Conservation (phyloP, 2,888 invertebrate genomes). For the Standfussiana lucernea region DNA sequence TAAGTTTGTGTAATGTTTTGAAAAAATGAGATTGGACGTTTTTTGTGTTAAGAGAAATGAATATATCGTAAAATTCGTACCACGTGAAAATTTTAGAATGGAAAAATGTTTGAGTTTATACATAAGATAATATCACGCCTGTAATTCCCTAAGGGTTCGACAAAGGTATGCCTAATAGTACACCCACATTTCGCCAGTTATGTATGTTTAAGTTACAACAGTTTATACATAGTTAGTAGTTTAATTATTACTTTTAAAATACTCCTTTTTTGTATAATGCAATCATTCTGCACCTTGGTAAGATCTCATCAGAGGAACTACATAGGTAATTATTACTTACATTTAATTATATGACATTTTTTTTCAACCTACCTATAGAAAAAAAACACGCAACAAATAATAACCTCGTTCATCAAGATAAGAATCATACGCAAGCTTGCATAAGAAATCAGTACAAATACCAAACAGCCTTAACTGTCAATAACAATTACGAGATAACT, state of each 20-base stretch:
- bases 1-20: conserved; percentile 35
- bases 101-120: no score
- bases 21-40: conserved; percentile 3
- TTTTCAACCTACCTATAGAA: neutral
- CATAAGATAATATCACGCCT: no score
- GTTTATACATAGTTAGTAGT: no score
- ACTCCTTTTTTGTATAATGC: no score
- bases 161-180: no score
- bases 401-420: conserved; percentile 26
- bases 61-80: neutral
- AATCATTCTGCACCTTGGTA: neutral
- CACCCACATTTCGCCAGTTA: no score
- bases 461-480: conserved; percentile 40
- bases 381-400: conserved; percentile 29
- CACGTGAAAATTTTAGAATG: neutral
- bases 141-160: no score
- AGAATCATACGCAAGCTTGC: conserved; percentile 32
- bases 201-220: no score
- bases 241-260: no score
- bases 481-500: conserved; percentile 53
- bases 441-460: conserved; percentile 39
- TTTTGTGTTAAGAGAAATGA: conserved; percentile 32
- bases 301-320: conserved; percentile 1
- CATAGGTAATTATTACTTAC: conserved; percentile 7
- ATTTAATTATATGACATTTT: conserved; percentile 27